A percentile compares a stretch with the other conserved stretches of the same genome.
These are phyloP conservation scores for Gymnoscopelus microlampas DNA, from an alignment of 2,797 vertebrate species.

Conservation along the genomic window DNA sequence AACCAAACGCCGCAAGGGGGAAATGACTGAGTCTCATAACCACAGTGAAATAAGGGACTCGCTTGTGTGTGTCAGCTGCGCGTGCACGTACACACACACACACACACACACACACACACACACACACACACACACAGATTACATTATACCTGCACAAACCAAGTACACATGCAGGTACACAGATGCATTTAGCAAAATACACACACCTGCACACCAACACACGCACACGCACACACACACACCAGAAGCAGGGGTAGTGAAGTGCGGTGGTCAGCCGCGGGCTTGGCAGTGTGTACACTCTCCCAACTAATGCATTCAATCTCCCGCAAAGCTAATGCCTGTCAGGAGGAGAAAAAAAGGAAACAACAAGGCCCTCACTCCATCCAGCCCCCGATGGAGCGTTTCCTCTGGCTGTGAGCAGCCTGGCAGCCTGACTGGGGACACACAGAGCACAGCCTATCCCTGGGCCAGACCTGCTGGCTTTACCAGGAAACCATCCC, in stretches of 20 bases:
- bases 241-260: conserved; percentile 30
- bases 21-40: conserved; percentile 46
- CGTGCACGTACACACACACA: background rate
- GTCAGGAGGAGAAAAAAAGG: conserved; percentile 18
- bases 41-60: conserved; percentile 44
- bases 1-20: conserved; percentile 48
- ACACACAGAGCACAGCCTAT: conserved; percentile 55
- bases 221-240: conserved; percentile 25
- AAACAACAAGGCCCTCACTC: conserved; percentile 30
- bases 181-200: too few species aligned
- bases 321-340: conserved; percentile 38
- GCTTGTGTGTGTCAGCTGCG: conserved; percentile 56
- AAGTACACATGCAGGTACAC: background rate
- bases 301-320: conserved; percentile 58
- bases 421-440: background rate
- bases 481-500: conserved; percentile 70
- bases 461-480: conserved; percentile 7
- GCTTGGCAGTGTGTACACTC: conserved; percentile 41
- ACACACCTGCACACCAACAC: conserved; percentile 34
- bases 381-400: conserved; percentile 4
- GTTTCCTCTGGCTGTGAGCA: background rate
- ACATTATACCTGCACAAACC: background rate
- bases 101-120: background rate
- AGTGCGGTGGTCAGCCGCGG: conserved; percentile 41
- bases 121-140: background rate